Evolutionary conservation across 2,797 vertebrate species (phyloP), one percentile per base, ranked within the genome.

Genomic region (Acanthopagrus latus): DNA sequence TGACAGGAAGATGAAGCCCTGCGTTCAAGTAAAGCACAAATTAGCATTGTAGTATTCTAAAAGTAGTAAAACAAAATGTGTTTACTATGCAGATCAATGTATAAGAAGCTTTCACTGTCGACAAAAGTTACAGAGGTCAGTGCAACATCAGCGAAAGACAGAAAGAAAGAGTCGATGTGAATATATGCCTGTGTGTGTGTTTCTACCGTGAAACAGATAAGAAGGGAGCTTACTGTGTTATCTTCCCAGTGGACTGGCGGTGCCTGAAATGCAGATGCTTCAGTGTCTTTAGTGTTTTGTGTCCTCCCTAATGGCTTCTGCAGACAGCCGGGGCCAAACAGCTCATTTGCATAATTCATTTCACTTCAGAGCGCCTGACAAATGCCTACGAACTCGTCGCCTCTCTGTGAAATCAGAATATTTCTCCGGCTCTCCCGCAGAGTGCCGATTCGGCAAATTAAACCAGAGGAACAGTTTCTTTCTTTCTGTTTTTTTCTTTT

Each of bases 311-410:
- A 85, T 82, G 56, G 81, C 69, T 82, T 78, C 81, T 82, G 60
- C 75, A 86, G 58, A 86, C 72, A 89, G 81, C 78, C 46, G 43
- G 76, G 74, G 64, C 71, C 70, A 74, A 86, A 88, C 71, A 64
- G 55, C 77, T 89, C 59, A 86, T 90, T 84, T 82, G 68, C 81
- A 88, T 86, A 78, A 80, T 80, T 86, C 74, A 83, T 88, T 87
- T 83, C 76, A 76, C 71, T 83, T 88, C 55, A 75, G 51, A 87
- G 71, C 21, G 58, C 3, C 76, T 87, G 85, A 87, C 77, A 86
- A 84, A 92, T 67, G 74, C 50, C 60, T 78, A 69, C 74, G 82
- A 84, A 80, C 67, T 69, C 60, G 47, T 65, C 38, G 58, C 47
- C 52, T 56, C 76, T 56, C 67, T 69, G 72, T 80, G 75, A 82